Base-by-base conservation (phyloP, 2,797 vertebrate species). In the Limosa lapponica region DNA sequence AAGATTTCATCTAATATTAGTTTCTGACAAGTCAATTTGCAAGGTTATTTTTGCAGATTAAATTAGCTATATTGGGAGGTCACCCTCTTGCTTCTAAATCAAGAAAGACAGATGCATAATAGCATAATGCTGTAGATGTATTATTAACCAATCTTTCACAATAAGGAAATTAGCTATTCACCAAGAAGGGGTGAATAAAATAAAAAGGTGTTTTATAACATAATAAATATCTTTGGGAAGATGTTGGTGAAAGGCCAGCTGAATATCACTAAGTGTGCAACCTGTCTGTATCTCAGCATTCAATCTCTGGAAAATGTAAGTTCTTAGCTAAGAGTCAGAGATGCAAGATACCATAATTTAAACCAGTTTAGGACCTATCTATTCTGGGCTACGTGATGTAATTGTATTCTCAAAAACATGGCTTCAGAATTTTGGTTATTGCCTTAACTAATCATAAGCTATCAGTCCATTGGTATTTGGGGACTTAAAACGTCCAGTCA, bases 41-140 rank as follows among this genome's bases (percentile, higher is more conserved):
- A 85, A 97, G 94, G 95, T 95, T 96, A 95, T 97, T 97, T 95
- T 96, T 97, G 61, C 78, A 96, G 97, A 98, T 97, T 97, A 95
- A 97, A 98, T 98, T 96, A 97, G 75, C 89, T 96, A 41, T 81
- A 93, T 96, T 95, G 75, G 74, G 97, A 97, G 97, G 97, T 98
- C 96, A 97, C 96, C 90, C 93, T 97, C 64, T 77, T 65, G 43
- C 55, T 96, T 96, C 89, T 92, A 96, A 97, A 94, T 90, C 96
- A 97, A 96, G 96, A 95, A 28, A 95, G 95, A 94, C 96, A 97
- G 95, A 96, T 83, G 82, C 85, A 93, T 96, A 93, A 78, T 52
- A 93, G 87, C 86, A 58, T 65, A 95, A 81, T 10, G 27, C 65
- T 37, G 13, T 72, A 89, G 66, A 81, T 13, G 19, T 82, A 90